phyloP scores from a whole-genome alignment of 2,888 invertebrate species.

The Arctia plantaginis region DNA sequence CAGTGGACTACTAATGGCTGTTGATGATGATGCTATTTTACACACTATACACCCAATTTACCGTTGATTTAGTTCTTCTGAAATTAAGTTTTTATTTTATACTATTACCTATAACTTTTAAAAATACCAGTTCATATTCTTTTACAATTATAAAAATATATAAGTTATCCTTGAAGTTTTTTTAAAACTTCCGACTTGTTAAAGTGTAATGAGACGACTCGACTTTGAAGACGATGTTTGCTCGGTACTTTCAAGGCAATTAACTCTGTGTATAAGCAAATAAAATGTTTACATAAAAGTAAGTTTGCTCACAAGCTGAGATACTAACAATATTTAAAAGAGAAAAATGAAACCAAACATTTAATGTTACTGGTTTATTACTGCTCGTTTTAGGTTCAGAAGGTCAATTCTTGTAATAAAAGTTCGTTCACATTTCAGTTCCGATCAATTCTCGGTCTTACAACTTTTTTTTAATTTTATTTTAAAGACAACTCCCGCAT shows the following conservation, averaged over 20 bases:
- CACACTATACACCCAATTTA: no score
- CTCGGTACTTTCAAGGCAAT: conserved; percentile 39
- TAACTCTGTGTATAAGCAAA: conserved; percentile 44
- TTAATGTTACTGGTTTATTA: neutral
- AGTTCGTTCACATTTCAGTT: no score
- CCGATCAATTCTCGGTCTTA: no score
- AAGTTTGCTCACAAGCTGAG: conserved; percentile 46
- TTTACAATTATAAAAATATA: conserved; percentile 20
- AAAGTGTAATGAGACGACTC: conserved; percentile 47
- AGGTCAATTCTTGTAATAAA: no score
- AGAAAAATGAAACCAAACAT: neutral
- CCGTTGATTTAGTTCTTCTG: neutral
- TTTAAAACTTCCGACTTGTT: conserved; percentile 36
- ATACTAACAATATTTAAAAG: neutral
- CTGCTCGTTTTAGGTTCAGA: no score
- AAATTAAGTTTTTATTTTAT: neutral
- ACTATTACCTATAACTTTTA: neutral
- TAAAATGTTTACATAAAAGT: conserved; percentile 52
- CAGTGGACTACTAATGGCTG: no score
- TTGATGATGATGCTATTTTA: no score
- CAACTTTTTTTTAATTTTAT: no score
- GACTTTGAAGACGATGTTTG: conserved; percentile 24
- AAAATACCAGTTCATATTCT: conserved; percentile 1
- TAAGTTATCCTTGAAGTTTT: conserved; percentile 28
- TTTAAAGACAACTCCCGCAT: no score